phyloP scores from a whole-genome alignment of 2,113 vertebrate genomes.

The Caracal caracal region DNA sequence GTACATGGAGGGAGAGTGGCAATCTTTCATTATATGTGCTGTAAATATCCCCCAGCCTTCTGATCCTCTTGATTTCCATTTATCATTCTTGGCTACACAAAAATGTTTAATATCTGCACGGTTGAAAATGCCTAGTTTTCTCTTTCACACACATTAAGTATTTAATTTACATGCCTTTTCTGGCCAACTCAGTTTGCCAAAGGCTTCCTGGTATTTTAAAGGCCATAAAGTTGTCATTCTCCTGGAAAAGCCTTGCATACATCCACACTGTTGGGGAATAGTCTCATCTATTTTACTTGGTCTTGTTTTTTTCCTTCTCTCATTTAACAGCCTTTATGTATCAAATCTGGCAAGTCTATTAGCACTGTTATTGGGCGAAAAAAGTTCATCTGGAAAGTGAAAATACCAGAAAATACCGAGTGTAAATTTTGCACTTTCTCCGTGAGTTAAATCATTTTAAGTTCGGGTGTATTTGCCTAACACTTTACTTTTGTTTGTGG shows the following conservation, averaged over 20 bases:
- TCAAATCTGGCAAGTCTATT: conserved; percentile 77
- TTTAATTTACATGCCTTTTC: conserved; percentile 71
- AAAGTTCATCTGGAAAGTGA: conserved; percentile 48
- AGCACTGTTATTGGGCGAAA: conserved; percentile 40
- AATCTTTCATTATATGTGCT: neutral
- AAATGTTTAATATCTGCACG: neutral
- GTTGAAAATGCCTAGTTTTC: conserved; percentile 8
- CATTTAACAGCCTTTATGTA: conserved; percentile 71
- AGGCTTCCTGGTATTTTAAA: conserved; percentile 63
- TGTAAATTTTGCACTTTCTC: conserved; percentile 54
- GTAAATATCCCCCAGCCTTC: neutral
- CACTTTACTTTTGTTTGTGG: neutral
- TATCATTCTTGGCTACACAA: neutral
- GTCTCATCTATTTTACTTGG: neutral
- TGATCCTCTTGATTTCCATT: neutral
- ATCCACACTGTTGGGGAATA: neutral
- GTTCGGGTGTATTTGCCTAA: neutral
- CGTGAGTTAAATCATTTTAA: neutral
- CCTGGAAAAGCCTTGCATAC: neutral
- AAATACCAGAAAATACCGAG: conserved; percentile 41
- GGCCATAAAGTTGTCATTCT: conserved; percentile 67
- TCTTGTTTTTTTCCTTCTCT: conserved; percentile 58
- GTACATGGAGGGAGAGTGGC: neutral
- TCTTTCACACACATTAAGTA: conserved; percentile 39
- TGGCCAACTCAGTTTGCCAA: conserved; percentile 57